Evolutionary conservation across 1,140 invertebrate species (phyloP).

Genomic region (Oryzaephilus surinamensis): DNA sequence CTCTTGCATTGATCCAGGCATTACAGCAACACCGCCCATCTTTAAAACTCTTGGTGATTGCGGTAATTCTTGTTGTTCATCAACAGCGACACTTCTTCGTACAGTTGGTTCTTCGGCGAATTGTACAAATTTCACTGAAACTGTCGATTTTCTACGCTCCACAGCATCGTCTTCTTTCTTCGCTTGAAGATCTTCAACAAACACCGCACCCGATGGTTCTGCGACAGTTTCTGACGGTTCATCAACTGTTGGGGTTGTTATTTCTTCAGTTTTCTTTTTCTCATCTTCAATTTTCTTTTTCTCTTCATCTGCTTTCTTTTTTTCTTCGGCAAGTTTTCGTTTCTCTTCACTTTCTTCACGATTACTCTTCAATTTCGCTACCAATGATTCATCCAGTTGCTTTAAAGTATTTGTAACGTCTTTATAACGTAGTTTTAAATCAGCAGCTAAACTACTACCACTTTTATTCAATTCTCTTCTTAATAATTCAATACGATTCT

Average conservation of each 20-base stretch:
- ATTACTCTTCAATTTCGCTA: conserved; percentile 12
- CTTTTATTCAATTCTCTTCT: conserved; percentile 13
- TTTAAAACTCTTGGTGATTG: conserved; percentile 12
- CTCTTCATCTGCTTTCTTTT: neutral
- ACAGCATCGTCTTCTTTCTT: too few species aligned
- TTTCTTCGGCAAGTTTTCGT: neutral
- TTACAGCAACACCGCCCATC: conserved; percentile 23
- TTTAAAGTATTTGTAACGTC: conserved; percentile 13
- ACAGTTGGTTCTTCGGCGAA: too few species aligned
- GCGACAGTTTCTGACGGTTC: too few species aligned
- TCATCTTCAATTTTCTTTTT: conserved; percentile 3
- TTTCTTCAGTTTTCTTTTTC: neutral
- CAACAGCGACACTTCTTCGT: neutral
- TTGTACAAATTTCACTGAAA: too few species aligned
- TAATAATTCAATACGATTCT: conserved; percentile 13
- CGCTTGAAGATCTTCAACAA: too few species aligned
- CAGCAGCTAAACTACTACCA: too few species aligned
- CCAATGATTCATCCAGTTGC: conserved; percentile 14
- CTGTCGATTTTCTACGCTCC: too few species aligned
- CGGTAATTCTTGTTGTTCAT: conserved; percentile 4
- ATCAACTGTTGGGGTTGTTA: too few species aligned
- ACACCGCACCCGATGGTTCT: too few species aligned
- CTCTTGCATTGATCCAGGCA: conserved; percentile 16
- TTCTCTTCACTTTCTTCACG: conserved; percentile 17
- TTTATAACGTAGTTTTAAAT: too few species aligned